Base-by-base conservation (phyloP, 2,113 vertebrate genomes). In the Cygnus atratus region DNA sequence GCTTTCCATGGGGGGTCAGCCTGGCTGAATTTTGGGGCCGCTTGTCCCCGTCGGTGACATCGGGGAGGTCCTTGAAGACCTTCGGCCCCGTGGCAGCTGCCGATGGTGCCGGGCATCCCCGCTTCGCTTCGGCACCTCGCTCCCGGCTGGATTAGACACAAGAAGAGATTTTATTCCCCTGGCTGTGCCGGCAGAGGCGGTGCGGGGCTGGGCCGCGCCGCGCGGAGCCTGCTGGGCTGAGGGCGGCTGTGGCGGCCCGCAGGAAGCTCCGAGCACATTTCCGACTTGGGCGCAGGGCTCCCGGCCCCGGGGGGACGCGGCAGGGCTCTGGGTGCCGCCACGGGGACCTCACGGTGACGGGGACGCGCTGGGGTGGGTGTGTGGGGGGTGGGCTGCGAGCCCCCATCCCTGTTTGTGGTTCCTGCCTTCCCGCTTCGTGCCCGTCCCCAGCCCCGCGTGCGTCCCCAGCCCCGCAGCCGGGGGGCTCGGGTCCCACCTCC, bases 81-180 rank as follows among this genome's bases (percentile, higher is more conserved):
- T 39, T 39, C 39, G 39, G 29, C 13, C 29, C 48, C 37, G 7
- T 25, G 39, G 46, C 22, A 55, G 10, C 44, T 57, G 29, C 10
- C 57, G 24, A 3, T 31, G 12, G 13, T 87, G 54, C 39, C n/a
- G 39, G 9, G 12, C 19, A 43, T 37, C 5, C 21, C 31, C 26
- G 5, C 48, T 24, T 87, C 41, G 4, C 61, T 19, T 8, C 0
- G 4, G 9, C 1, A 0, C 66, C 87, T 84, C 58, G 14, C 71
- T 44, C 52, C 11, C 3, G 43, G 35, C 0, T 13, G n/a, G 11
- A 3, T 63, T 63, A 0, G 43, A 18, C 43, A 5, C 43, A 3
- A 66, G 68, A 70, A 46, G 87, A 84, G 10, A 4, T 25, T 81
- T 20, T 19, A 48, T 9, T 48, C 50, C 50, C 50, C 24, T 25